phyloP scores from a whole-genome alignment of 2,888 invertebrate genomes.

The Mesopsocus fuscifrons region DNA sequence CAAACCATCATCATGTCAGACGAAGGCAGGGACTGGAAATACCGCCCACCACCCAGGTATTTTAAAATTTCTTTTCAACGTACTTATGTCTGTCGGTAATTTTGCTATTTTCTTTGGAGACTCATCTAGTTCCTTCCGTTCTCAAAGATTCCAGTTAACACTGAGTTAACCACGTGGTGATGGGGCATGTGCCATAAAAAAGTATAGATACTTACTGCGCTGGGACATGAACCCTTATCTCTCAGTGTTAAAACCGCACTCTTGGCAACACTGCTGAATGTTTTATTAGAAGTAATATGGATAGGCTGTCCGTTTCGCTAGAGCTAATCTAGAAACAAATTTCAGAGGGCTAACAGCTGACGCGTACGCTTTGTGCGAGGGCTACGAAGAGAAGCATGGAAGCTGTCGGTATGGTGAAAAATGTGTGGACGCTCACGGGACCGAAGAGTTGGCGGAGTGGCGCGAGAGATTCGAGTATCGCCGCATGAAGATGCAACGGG shows the following conservation, averaged over 20 bases:
- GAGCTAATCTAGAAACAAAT: no score
- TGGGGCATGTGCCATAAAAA: no score
- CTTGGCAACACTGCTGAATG: no score
- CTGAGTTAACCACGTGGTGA: no score
- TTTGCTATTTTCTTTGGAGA: no score
- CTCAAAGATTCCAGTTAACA: no score
- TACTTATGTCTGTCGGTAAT: neutral
- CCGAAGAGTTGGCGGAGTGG: constrained; percentile 53
- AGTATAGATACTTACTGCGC: no score
- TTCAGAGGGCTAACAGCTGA: constrained; percentile 38
- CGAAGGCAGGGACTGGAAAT: constrained; percentile 45
- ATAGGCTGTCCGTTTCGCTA: no score
- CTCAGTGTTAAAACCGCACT: no score
- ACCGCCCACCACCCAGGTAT: constrained; percentile 38
- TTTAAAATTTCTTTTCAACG: constrained; percentile 13
- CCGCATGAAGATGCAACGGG: constrained; percentile 38
- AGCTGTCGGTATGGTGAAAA: constrained; percentile 47
- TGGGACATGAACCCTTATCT: no score
- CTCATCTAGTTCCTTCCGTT: no score
- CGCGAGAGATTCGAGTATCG: constrained; percentile 47
- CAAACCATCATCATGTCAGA: constrained; percentile 47
- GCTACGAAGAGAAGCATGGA: constrained; percentile 26
- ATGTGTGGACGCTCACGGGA: constrained; percentile 55
- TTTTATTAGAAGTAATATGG: no score
- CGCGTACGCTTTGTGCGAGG: constrained; percentile 41